Conservation (phyloP, 2,113 vertebrate species). For the Calyptomena viridis region DNA sequence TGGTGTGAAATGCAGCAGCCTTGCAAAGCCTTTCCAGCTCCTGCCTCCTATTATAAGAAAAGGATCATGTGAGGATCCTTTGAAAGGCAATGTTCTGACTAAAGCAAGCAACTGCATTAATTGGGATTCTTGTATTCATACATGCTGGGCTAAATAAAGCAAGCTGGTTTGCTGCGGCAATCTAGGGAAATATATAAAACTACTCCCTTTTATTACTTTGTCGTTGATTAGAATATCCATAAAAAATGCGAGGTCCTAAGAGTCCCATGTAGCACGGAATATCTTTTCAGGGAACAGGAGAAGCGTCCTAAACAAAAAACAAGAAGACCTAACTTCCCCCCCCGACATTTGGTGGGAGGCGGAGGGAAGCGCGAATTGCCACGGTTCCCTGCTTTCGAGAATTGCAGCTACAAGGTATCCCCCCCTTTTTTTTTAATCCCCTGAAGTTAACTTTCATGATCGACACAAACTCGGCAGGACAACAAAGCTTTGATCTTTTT, state of each 20-base stretch:
- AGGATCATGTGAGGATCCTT: conserved; percentile 60
- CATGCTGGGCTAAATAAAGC: conserved; percentile 68
- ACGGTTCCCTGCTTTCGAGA: background rate
- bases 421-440: background rate
- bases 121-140: conserved; percentile 69
- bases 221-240: conserved; percentile 6
- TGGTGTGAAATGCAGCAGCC: conserved; percentile 60
- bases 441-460: conserved; percentile 65
- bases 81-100: conserved; percentile 53
- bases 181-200: conserved; percentile 35
- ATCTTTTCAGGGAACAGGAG: background rate
- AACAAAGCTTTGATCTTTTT: conserved; percentile 70
- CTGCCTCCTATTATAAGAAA: conserved; percentile 29
- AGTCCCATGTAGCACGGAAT: background rate
- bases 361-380: background rate
- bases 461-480: conserved; percentile 68
- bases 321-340: background rate
- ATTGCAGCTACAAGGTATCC: background rate
- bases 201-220: conserved; percentile 48
- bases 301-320: background rate
- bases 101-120: conserved; percentile 65
- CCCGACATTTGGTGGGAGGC: background rate
- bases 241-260: background rate
- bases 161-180: conserved; percentile 62
- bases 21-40: conserved; percentile 32